Evolutionary conservation across 2,113 vertebrate species (phyloP).

Genomic region (Pachypanchax playfairii): DNA sequence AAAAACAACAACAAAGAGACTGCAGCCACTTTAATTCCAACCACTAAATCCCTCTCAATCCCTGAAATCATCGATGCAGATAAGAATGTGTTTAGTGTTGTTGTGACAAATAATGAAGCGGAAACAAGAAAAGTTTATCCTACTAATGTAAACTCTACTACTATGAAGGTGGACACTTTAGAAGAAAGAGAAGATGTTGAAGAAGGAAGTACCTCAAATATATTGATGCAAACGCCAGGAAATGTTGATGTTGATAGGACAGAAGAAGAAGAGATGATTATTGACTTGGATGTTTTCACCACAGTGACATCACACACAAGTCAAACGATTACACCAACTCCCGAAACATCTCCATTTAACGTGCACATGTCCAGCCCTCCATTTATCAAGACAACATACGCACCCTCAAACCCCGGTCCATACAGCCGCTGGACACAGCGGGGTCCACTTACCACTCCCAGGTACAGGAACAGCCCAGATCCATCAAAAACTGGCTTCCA

Average conservation of each 20-base stretch:
- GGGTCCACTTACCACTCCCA: conserved; percentile 36
- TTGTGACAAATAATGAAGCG: conserved; percentile 41
- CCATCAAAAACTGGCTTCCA: conserved; percentile 12
- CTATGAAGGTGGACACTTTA: conserved; percentile 5
- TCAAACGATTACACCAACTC: conserved; percentile 30
- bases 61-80: conserved; percentile 54
- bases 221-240: conserved; percentile 56
- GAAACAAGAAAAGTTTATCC: conserved; percentile 2
- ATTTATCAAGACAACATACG: conserved; percentile 29
- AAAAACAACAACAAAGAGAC: conserved; percentile 24
- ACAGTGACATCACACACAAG: conserved; percentile 24
- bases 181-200: conserved; percentile 23
- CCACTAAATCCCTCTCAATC: conserved; percentile 22
- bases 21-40: conserved; percentile 16
- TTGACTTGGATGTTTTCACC: conserved; percentile 58
- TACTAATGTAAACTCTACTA: conserved; percentile 8
- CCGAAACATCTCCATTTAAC: conserved; percentile 37
- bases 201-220: conserved; percentile 72
- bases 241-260: conserved; percentile 73
- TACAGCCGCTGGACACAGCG: conserved; percentile 31
- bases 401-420: conserved; percentile 25
- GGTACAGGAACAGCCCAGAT: conserved; percentile 1
- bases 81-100: conserved; percentile 49
- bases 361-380: conserved; percentile 33
- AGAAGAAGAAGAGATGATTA: conserved; percentile 53